phyloP scores from a whole-genome alignment of 2,113 vertebrate species.

The Aptenodytes forsteri region DNA sequence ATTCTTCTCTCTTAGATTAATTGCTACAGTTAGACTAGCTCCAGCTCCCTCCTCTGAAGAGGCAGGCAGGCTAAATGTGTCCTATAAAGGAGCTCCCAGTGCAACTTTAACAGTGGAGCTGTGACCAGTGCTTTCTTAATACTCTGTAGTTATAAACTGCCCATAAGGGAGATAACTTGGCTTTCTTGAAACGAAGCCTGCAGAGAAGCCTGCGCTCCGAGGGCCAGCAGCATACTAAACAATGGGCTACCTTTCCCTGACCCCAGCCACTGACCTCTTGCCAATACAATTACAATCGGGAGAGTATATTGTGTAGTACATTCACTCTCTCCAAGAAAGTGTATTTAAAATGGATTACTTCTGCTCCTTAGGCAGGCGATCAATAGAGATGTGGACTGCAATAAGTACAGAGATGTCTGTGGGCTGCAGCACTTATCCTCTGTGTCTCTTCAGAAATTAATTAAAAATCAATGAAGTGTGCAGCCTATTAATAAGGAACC shows the following conservation, averaged over 20 bases:
- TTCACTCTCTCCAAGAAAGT: constrained; percentile 70
- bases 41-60: neutral
- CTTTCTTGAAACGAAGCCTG: neutral
- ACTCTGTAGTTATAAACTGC: neutral
- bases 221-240: neutral
- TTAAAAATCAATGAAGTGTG: constrained; percentile 94
- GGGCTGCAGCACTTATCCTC: constrained; percentile 84
- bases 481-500: constrained; percentile 80
- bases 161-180: neutral
- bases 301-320: constrained; percentile 31
- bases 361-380: constrained; percentile 79
- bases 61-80: neutral
- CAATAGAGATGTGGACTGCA: constrained; percentile 88
- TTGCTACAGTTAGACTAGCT: neutral
- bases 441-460: constrained; percentile 86
- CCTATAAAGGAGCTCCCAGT: neutral
- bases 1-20: neutral
- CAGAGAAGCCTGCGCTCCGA: neutral
- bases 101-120: neutral
- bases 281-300: constrained; percentile 69
- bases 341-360: constrained; percentile 92
- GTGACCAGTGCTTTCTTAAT: neutral
- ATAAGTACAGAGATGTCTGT: constrained; percentile 77
- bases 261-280: constrained; percentile 53
- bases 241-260: neutral